Conservation (phyloP, 2,888 invertebrate species). For the Pollenia angustigena region DNA sequence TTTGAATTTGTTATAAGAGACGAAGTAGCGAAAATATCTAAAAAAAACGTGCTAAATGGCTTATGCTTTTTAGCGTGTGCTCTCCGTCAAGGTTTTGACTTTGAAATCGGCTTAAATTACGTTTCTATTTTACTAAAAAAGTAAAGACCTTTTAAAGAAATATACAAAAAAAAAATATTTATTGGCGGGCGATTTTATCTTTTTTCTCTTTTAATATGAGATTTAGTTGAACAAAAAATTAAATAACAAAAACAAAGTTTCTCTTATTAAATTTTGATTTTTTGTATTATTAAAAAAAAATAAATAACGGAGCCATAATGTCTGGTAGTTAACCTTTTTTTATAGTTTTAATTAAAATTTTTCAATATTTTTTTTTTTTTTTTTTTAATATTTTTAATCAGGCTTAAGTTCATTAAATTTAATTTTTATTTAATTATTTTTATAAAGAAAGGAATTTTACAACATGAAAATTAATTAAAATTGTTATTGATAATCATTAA, state of each 20-base stretch:
- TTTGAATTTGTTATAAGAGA: too few species aligned
- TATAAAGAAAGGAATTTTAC: too few species aligned
- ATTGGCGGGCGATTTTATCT: conserved; percentile 1
- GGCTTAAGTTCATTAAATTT: too few species aligned
- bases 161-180: too few species aligned
- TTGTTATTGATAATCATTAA: too few species aligned
- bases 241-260: conserved; percentile 4
- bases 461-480: too few species aligned
- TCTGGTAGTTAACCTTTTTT: conserved; percentile 64
- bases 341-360: conserved; percentile 7
- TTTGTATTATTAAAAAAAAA: background rate
- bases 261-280: background rate
- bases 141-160: too few species aligned
- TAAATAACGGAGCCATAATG: conserved; percentile 62
- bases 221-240: background rate
- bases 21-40: background rate
- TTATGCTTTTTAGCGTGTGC: conserved; percentile 75
- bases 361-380: conserved; percentile 16
- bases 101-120: conserved; percentile 78
- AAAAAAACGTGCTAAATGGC: conserved; percentile 76
- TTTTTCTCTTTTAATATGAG: background rate
- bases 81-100: conserved; percentile 79
- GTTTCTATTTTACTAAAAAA: background rate
- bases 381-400: too few species aligned
- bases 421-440: too few species aligned